Percentiles rank a stretch among this genome's conserved stretches.
Conservation (phyloP, 2,888 invertebrate genomes). For the Luperina testacea region DNA sequence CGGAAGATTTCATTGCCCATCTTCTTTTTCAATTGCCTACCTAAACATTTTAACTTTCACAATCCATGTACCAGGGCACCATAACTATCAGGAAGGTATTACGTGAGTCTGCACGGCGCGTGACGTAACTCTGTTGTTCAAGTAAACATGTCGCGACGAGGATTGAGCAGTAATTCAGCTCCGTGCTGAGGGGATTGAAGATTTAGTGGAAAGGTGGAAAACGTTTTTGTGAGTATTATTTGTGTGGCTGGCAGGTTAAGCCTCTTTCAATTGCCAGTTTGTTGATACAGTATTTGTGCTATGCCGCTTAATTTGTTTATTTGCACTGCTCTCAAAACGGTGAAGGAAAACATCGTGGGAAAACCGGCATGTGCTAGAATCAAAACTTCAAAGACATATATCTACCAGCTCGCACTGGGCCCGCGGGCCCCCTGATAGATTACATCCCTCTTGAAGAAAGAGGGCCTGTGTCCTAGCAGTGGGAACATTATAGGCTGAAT, state of each 20-base stretch:
- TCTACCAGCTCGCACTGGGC: too few relatives aligned
- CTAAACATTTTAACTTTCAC: not conserved
- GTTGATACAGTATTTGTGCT: not conserved
- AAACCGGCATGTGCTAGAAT: too few relatives aligned
- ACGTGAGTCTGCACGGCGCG: constrained; percentile 25
- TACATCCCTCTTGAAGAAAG: too few relatives aligned
- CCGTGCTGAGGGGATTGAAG: constrained; percentile 22
- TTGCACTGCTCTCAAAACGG: too few relatives aligned
- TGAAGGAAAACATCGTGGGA: too few relatives aligned
- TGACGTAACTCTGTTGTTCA: constrained; percentile 49
- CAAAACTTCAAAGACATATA: too few relatives aligned
- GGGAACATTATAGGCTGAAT: too few relatives aligned
- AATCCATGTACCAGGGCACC: constrained; percentile 22
- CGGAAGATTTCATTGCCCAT: not conserved
- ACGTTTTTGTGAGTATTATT: not conserved
- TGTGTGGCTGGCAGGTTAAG: not conserved
- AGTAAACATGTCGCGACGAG: constrained; percentile 52
- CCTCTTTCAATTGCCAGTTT: not conserved
- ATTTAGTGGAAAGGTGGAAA: constrained; percentile 4
- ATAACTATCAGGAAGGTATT: constrained; percentile 28
- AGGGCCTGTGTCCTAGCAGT: too few relatives aligned
- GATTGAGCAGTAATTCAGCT: constrained; percentile 56
- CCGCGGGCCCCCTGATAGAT: too few relatives aligned
- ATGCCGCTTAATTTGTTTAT: not conserved
- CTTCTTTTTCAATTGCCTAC: not conserved